These are phyloP conservation scores for Sylvietta virens DNA, from an alignment of 2,113 vertebrate genomes.

Conservation along the genomic window DNA sequence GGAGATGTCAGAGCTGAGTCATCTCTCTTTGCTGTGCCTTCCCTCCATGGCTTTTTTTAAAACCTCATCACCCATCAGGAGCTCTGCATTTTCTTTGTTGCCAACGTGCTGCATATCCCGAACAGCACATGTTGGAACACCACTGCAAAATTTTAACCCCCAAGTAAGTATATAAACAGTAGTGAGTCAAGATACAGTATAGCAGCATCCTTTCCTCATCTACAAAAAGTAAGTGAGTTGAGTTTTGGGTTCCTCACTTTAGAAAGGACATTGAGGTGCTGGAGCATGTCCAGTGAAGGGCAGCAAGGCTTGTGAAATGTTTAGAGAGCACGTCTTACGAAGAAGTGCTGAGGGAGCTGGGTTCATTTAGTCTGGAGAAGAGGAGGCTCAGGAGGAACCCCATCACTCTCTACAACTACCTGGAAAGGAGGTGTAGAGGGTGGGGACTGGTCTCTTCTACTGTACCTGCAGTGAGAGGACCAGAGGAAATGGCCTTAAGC, in stretches of 20 bases:
- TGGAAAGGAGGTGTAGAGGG: not conserved
- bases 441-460: not conserved
- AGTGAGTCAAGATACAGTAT: not conserved
- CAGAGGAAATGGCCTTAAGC: not conserved
- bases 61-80: not conserved
- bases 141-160: not conserved
- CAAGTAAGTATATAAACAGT: not conserved
- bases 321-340: not conserved
- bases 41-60: not conserved
- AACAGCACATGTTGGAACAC: not conserved
- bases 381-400: not conserved
- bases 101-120: not conserved
- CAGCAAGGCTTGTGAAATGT: not conserved
- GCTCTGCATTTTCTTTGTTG: not conserved
- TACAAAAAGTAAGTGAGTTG: not conserved
- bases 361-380: not conserved
- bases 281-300: not conserved
- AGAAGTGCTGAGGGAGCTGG: not conserved
- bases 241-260: not conserved
- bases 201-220: not conserved
- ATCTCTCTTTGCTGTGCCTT: not conserved
- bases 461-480: not conserved
- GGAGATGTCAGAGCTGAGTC: not conserved
- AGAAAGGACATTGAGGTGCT: not conserved
- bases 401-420: not conserved